Evolutionary conservation across 2,888 invertebrate species (phyloP), one percentile per base, ranked within the genome.

Genomic region (Notodonta dromedarius): DNA sequence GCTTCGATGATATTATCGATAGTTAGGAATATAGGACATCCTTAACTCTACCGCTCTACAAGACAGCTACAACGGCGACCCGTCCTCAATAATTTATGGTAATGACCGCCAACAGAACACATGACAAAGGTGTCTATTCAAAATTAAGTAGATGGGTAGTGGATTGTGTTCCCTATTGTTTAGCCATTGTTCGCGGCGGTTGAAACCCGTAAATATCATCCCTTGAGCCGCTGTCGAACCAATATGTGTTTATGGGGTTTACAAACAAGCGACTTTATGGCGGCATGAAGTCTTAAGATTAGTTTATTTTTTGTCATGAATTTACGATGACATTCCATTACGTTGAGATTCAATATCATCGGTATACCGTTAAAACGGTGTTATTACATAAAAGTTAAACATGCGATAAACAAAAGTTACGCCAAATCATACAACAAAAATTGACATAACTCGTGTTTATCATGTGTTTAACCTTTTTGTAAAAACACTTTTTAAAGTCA

Each of bases 61-160:
- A 79, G 78, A 76, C 74, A 77, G 74, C 70, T 76, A 78, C 73
- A 79, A 71, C 67, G 76, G 77, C 82, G 79, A 79, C 78, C 84
- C 85, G 82, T 88, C 89, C 87, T 85, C 84, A 83, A 80, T 91
- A 93, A 92, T 93, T 92, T 93, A 93, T 93, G 93, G 90, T 91
- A 91, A 93, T 91, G 86, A 85, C 90, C 88, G 85, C 87, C 82
- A 88, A 92, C 92, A 92, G 92, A 91, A 91, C 89, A 83, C 83
- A 84, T 83, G 86, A 93, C 93, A 91, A 91, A 90, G 91, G 93
- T 93, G 92, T 92, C 90, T 91, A 92, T 90, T 88, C 86, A 83
- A 92, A 90, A 93, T 91, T 91, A 90, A 91, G 87, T 90, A 88
- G 90, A 93, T 90, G 90, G 91, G 91, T 84, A 85, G 90, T 77